Evolutionary conservation across 2,113 vertebrate genomes (phyloP).

Genomic region (Sceloporus undulatus): DNA sequence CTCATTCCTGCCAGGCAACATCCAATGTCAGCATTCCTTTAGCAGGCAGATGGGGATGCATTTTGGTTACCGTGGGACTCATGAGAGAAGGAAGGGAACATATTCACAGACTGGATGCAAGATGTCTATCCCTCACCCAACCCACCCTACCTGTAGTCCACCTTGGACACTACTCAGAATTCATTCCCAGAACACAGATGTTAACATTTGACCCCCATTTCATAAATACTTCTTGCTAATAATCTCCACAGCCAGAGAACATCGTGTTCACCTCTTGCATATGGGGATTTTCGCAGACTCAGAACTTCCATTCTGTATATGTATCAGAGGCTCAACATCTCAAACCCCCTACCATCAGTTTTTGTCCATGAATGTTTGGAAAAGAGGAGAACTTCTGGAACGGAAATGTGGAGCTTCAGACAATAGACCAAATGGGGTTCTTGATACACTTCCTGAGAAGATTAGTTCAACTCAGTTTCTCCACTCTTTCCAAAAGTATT

Average conservation of each 20-base stretch:
- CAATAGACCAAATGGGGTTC: constrained; percentile 36
- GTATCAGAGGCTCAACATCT: not conserved
- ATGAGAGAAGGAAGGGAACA: constrained; percentile 48
- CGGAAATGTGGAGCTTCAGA: constrained; percentile 19
- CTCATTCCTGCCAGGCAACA: constrained; percentile 14
- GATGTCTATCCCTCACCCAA: constrained; percentile 46
- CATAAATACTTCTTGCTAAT: not conserved
- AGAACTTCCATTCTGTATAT: not conserved
- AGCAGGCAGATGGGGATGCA: constrained; percentile 35
- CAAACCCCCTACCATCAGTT: not conserved
- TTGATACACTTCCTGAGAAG: constrained; percentile 5
- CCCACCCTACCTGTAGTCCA: not conserved
- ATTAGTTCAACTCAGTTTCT: not conserved
- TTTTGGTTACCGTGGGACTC: constrained; percentile 36
- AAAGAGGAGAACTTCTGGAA: constrained; percentile 66
- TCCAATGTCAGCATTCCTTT: constrained; percentile 27
- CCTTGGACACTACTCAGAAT: constrained; percentile 21
- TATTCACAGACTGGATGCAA: constrained; percentile 37
- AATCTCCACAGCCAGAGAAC: not conserved
- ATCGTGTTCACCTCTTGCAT: not conserved
- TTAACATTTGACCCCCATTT: not conserved
- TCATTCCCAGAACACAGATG: not conserved
- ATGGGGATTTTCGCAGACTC: not conserved
- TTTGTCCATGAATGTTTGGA: not conserved
- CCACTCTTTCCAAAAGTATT: constrained; percentile 48